Base-by-base conservation (phyloP, 2,113 vertebrate species). In the Rafetus swinhoei region DNA sequence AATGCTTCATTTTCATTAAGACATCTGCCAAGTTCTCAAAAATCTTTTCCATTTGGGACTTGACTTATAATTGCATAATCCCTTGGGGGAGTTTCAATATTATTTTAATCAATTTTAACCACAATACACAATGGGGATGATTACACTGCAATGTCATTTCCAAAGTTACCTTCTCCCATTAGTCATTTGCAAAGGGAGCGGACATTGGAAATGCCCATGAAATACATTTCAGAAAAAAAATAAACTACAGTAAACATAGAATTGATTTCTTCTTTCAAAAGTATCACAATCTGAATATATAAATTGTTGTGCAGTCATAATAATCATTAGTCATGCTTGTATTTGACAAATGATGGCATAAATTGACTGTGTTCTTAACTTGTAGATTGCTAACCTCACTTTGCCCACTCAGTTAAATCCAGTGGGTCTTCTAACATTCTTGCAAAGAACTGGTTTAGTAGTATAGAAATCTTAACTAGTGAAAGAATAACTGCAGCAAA, bases 1-100 rank as follows among this genome's bases (percentile, higher is more conserved):
- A 98, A 98, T 98, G 98, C 97, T 98, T 98, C 98, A 98, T 98
- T 98, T 98, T 98, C 98, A 98, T 98, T 98, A 98, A 98, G 98
- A 98, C 97, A 98, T 98, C 98, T 98, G 98, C 98, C 98, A 98
- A 98, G 97, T 98, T 98, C 96, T 98, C 98, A 97, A 98, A 98
- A 97, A 95, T 96, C 97, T 98, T 98, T 98, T 97, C 95, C 98
- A 97, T 98, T 98, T 97, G 97, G 97, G 97, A 98, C 97, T 97
- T 97, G 98, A 97, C 97, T 98, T 98, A 98, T 98, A 98, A 98
- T 98, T 98, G 97, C 97, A 97, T 89, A 95, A 95, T 98, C 98
- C 98, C 98, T 97, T 96, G 98, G 97, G 98, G 98, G 97, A 98
- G 95, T 98, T 98, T 98, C 98, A 98, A 98, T 98, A 98, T 98